Conservation (phyloP, 2,113 vertebrate species). For the Melanerpes formicivorus region DNA sequence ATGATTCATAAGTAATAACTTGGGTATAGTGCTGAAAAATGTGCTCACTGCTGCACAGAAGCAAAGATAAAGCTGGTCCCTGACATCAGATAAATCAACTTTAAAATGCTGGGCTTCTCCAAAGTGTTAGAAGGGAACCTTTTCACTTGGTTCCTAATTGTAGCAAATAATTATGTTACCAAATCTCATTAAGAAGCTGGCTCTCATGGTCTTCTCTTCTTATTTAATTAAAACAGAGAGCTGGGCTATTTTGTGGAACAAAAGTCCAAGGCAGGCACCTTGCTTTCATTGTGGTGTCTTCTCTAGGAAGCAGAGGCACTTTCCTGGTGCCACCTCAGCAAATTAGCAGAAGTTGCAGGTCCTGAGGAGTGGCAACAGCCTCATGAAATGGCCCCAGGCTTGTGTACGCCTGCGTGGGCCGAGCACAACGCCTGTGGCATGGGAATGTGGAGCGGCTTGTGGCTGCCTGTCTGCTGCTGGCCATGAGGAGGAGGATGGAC, state of each 20-base stretch:
- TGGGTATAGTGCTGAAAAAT: background rate
- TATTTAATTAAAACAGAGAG: background rate
- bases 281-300: background rate
- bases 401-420: background rate
- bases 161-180: background rate
- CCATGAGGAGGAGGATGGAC: rapidly evolving
- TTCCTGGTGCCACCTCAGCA: background rate
- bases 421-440: rapidly evolving
- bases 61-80: background rate
- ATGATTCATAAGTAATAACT: background rate
- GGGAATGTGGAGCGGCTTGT: background rate
- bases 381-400: rapidly evolving
- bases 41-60: background rate
- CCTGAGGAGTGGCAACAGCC: background rate
- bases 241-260: background rate
- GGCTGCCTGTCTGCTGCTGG: background rate
- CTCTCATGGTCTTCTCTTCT: background rate
- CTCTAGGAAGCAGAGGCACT: background rate
- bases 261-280: background rate
- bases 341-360: rapidly evolving
- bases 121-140: background rate
- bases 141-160: background rate
- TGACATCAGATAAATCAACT: background rate
- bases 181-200: conserved; percentile 32
- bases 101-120: background rate